These are phyloP conservation scores for Cyclura pinguis DNA, from an alignment of 2,797 vertebrate genomes.

Conservation along the genomic window DNA sequence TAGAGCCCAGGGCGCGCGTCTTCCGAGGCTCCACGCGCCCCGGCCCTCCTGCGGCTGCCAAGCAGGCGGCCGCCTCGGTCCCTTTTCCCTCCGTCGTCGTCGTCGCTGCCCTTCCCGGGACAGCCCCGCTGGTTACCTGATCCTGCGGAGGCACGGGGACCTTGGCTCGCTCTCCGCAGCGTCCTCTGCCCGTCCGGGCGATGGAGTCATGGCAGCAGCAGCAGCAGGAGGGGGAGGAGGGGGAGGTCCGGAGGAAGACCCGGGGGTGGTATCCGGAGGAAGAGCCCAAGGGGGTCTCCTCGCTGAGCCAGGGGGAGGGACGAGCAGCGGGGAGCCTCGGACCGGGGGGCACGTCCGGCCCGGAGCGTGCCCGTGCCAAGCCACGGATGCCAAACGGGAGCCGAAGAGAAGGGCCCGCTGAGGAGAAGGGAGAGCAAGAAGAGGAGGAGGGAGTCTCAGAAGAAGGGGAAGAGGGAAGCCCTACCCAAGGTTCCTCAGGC, in stretches of 20 bases:
- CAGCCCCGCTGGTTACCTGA: neutral
- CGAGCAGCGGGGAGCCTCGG: neutral
- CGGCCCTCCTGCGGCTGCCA: neutral
- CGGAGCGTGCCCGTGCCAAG: neutral
- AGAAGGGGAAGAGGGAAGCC: neutral
- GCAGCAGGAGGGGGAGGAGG: neutral
- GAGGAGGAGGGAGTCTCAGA: neutral
- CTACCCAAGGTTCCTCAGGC: neutral
- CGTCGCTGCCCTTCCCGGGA: neutral
- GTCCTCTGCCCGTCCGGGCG: slow-evolving; percentile 23
- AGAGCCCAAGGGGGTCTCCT: neutral
- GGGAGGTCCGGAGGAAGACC: slow-evolving; percentile 19
- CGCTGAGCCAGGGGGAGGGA: neutral
- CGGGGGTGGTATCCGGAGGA: neutral
- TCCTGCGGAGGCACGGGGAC: neutral
- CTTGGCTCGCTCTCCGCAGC: neutral
- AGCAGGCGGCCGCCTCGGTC: too few species aligned
- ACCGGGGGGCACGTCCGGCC: neutral
- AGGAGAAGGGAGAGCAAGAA: neutral
- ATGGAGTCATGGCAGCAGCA: slow-evolving; percentile 16
- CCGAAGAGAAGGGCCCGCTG: neutral
- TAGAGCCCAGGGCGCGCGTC: neutral
- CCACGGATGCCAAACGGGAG: neutral
- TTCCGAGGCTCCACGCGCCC: neutral
- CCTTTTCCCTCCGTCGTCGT: too few species aligned